Base-by-base conservation (phyloP, 2,113 vertebrate species). In the Notechis scutatus region DNA sequence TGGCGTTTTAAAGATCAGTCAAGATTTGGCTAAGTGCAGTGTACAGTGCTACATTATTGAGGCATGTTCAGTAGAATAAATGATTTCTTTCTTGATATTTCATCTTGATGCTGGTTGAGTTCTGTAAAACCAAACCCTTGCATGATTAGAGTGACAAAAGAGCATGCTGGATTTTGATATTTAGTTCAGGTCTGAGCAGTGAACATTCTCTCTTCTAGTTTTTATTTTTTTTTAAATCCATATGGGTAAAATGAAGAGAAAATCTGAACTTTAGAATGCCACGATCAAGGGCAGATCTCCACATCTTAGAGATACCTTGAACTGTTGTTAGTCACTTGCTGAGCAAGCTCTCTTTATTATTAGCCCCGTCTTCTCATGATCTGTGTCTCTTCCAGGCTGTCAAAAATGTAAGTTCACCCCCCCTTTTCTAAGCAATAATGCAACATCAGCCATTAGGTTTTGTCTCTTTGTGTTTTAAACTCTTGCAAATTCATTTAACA, bases 401-500 rank as follows among this genome's bases (percentile, higher is more conserved):
- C 11, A 55, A 26, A 61, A 20, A 29, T 1, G 3, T 42, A 29
- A 5, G 23, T 15, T 20, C 39, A 20, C 4, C 4, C 18, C 18
- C 3, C 5, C 52, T 20, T 52, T 26, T 52, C 3, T 12, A 92
- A 88, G 88, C 91, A 92, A 94, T 93, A 92, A 89, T 0, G 0
- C 57, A 92, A 95, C 90, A 1, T 56, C 23, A 26, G 69, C 94
- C 34, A 85, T 45, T 55, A 87, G 85, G 61, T 90, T 90, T 92
- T 92, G 55, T 85, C 29, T 74, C 92, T 91, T 88, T 64, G 61
- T 85, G n/a, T 69, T 52, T 95, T 96, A 69, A 92, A 93, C 93
- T 89, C 94, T 94, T 94, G 88, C 69, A 95, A 91, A 94, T 52
- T 89, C 93, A 94, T 5, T 90, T 94, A 85, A 56, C 91, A 92